Conservation (phyloP, 2,888 invertebrate species). For the Sphaerophoria taeniata region DNA sequence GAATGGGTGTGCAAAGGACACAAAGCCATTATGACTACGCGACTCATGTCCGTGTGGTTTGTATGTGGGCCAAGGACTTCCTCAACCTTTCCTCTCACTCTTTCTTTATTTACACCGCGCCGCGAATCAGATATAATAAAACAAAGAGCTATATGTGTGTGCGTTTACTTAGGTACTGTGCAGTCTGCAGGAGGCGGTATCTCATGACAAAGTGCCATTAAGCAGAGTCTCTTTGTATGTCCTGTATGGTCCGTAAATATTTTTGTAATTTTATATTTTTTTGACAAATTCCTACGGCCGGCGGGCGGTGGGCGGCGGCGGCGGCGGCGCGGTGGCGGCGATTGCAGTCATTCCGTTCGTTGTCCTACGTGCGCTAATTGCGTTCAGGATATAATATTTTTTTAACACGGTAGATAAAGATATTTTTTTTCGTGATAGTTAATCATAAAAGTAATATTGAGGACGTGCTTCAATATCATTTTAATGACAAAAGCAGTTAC, state of each 20-base stretch:
- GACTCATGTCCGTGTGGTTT: neutral
- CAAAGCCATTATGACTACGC: conserved; percentile 25
- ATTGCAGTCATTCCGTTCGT: conserved; percentile 50
- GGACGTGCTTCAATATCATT: conserved; percentile 58
- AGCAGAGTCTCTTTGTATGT: conserved; percentile 37
- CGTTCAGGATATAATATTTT: conserved; percentile 66
- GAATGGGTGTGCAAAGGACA: conserved; percentile 27
- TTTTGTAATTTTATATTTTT: conserved; percentile 62
- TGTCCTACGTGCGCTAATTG: conserved; percentile 66
- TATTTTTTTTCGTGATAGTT: conserved; percentile 39
- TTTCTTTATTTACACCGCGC: too few relatives aligned
- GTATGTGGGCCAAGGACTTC: conserved; percentile 46
- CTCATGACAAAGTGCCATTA: conserved; percentile 69
- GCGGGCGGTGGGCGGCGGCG: neutral
- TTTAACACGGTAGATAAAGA: conserved; percentile 49
- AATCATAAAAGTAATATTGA: conserved; percentile 43
- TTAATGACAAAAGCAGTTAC: conserved; percentile 11
- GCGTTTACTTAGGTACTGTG: neutral
- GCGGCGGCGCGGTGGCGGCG: too few relatives aligned
- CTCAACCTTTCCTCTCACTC: neutral
- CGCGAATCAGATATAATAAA: conserved; percentile 20
- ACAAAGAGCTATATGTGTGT: conserved; percentile 2
- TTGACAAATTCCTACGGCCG: conserved; percentile 62
- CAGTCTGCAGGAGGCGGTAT: conserved; percentile 5
- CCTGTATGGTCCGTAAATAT: conserved; percentile 42